phyloP scores from a whole-genome alignment of 2,113 vertebrate species.

The Chamaea fasciata region DNA sequence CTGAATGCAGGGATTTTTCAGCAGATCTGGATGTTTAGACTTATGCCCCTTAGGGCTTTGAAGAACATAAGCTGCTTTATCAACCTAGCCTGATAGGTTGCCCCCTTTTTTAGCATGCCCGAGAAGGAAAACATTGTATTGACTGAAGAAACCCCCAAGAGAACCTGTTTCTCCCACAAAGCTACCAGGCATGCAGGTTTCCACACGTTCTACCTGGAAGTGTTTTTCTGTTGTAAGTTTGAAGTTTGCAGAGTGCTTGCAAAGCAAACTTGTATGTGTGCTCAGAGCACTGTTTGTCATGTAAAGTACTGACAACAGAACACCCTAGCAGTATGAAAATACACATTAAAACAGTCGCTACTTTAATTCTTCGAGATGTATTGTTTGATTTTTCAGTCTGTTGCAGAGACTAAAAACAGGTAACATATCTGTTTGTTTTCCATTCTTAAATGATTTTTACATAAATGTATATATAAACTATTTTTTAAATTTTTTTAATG shows the following conservation, averaged over 20 bases:
- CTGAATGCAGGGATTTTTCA: neutral
- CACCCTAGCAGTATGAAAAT: neutral
- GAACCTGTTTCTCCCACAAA: neutral
- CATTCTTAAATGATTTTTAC: neutral
- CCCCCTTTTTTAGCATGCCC: neutral
- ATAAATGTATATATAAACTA: neutral
- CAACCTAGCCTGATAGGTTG: rapidly evolving
- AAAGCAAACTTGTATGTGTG: neutral
- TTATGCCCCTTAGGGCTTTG: neutral
- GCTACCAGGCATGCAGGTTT: neutral
- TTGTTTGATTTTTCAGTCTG: neutral
- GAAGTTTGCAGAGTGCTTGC: neutral
- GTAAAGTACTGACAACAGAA: neutral
- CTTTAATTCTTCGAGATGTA: neutral
- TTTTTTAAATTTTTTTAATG: neutral
- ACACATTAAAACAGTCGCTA: neutral
- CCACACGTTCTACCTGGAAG: neutral
- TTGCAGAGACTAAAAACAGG: neutral
- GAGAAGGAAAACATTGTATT: neutral
- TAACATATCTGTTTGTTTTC: neutral
- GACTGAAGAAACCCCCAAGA: neutral
- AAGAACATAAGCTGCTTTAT: neutral
- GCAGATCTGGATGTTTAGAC: neutral
- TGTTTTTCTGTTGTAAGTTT: neutral
- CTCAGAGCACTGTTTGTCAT: neutral